A percentile compares a stretch with the other conserved stretches of the same genome.
phyloP scores from a whole-genome alignment of 2,888 invertebrate species.

The Sarcophaga variegata region DNA sequence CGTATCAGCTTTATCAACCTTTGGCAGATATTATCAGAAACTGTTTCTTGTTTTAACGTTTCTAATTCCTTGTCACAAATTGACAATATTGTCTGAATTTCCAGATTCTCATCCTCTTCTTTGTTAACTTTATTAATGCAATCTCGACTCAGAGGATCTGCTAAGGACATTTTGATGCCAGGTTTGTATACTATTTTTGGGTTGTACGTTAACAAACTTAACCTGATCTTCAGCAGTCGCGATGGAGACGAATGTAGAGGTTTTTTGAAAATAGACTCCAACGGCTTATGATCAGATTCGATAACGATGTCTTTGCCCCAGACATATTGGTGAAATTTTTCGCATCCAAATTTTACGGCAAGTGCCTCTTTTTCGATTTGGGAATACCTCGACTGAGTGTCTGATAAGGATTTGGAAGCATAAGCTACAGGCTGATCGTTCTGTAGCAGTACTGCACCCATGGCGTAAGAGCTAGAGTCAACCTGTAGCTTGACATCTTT shows the following conservation, averaged over 20 bases:
- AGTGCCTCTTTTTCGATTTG: neutral
- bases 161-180: no score
- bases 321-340: neutral
- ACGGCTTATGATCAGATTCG: slow-evolving; percentile 54
- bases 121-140: no score
- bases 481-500: slow-evolving; percentile 46
- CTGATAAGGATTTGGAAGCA: no score
- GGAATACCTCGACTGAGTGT: neutral
- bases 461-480: slow-evolving; percentile 37
- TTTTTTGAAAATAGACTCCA: slow-evolving; percentile 9
- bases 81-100: neutral
- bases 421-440: neutral
- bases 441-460: slow-evolving; percentile 36
- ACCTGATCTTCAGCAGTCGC: no score
- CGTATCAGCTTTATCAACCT: neutral
- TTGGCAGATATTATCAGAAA: neutral
- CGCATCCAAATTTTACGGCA: no score
- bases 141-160: no score
- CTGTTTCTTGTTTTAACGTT: neutral
- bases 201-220: no score
- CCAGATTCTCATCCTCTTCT: neutral
- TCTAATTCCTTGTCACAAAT: neutral
- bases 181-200: no score
- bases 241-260: no score
- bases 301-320: slow-evolving; percentile 35